These are phyloP conservation scores for Poecilia gillii DNA, from an alignment of 2,797 vertebrate species.

Conservation along the genomic window DNA sequence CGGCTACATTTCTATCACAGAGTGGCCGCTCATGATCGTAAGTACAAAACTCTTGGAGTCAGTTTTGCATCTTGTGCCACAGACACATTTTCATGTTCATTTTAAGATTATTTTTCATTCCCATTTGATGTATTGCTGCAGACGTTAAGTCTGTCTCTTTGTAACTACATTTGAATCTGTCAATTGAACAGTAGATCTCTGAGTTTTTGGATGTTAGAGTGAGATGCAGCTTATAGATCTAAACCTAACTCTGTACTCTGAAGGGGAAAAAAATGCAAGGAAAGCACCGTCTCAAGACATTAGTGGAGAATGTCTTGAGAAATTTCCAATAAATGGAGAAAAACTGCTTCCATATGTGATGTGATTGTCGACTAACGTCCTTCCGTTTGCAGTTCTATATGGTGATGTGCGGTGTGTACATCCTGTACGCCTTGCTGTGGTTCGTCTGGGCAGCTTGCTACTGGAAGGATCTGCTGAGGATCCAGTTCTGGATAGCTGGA, in stretches of 20 bases:
- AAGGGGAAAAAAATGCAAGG: not conserved
- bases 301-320: not conserved
- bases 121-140: not conserved
- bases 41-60: slow-evolving; percentile 63
- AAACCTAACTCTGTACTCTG: not conserved
- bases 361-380: slow-evolving; percentile 22
- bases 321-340: slow-evolving; percentile 14
- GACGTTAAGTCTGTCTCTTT: not conserved
- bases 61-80: not conserved
- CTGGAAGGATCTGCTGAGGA: slow-evolving; percentile 90
- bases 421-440: slow-evolving; percentile 88
- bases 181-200: not conserved
- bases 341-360: slow-evolving; percentile 27
- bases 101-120: slow-evolving; percentile 7
- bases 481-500: slow-evolving; percentile 92
- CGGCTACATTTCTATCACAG: slow-evolving; percentile 88
- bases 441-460: slow-evolving; percentile 89
- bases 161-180: not conserved
- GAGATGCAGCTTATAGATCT: not conserved
- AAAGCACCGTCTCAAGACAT: slow-evolving; percentile 9
- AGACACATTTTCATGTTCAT: slow-evolving; percentile 1
- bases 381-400: slow-evolving; percentile 85
- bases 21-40: slow-evolving; percentile 92
- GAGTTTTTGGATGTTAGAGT: not conserved
- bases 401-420: slow-evolving; percentile 90